These are phyloP conservation scores for Triplophysa dalaica DNA, from an alignment of 2,113 vertebrate species.

Conservation along the genomic window DNA sequence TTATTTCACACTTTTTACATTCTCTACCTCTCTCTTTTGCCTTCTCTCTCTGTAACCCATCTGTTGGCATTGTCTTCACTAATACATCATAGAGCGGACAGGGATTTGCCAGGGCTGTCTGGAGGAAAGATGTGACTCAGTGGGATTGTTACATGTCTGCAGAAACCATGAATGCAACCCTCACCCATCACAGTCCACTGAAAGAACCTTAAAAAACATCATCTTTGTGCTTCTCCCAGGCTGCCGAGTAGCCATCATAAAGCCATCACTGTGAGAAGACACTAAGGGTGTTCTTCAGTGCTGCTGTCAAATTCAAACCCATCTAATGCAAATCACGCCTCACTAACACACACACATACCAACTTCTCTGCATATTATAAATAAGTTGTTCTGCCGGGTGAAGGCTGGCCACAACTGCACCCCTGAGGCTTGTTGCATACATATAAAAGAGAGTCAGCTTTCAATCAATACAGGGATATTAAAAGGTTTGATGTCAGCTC, in stretches of 20 bases:
- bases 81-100: conserved; percentile 30
- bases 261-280: conserved; percentile 32
- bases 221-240: conserved; percentile 30
- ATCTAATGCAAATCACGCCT: conserved; percentile 16
- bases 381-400: conserved; percentile 5
- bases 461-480: conserved; percentile 38
- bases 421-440: conserved; percentile 14
- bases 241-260: conserved; percentile 11
- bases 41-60: conserved; percentile 21
- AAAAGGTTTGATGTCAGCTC: conserved; percentile 44
- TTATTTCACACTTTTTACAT: neutral
- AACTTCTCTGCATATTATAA: neutral
- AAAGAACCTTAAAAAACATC: neutral
- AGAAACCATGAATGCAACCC: conserved; percentile 25
- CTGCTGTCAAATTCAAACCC: conserved; percentile 39
- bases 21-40: neutral
- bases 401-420: conserved; percentile 7
- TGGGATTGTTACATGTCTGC: conserved; percentile 31
- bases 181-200: conserved; percentile 22
- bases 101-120: conserved; percentile 34
- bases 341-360: neutral
- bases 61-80: conserved; percentile 38
- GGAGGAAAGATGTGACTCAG: conserved; percentile 33
- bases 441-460: conserved; percentile 34
- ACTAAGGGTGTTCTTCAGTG: conserved; percentile 34